Evolutionary conservation across 2,113 vertebrate genomes (phyloP), one percentile per base, ranked within the genome.

Genomic region (Scolopax mira): DNA sequence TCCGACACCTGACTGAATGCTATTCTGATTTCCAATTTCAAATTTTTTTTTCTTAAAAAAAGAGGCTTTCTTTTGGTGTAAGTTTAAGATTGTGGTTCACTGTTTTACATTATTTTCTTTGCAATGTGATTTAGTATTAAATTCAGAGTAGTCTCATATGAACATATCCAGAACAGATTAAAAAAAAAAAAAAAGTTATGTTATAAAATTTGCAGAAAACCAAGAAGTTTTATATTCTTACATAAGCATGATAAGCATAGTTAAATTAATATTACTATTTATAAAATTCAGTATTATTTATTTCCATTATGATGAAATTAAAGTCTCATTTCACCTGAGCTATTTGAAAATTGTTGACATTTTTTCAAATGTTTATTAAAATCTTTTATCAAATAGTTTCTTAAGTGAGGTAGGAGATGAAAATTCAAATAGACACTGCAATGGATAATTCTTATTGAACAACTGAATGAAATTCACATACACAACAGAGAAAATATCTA

Each of bases 71-170:
- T 54, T 90, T 70, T 79, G 19, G 7, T 11, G 5, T 46, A 44
- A 14, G 33, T 79, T 71, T 42, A 28, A 51, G 19, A 77, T 11
- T 48, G 15, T 16, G 6, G 1, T 51, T 86, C 13, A 48, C 4
- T 35, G 8, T 39, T 82, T 66, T 72, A 4, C 65, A 7, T 54
- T 84, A 11, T 62, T 91, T 49, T 7, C 6, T 82, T 69, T 55
- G 6, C 3, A 31, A 46, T 11, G 3, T 5, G 4, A 52, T 48
- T 73, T 66, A 60, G 3, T 42, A 44, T 13, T 69, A 22, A 44
- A 42, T 66, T 83, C n/a, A 62, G 21, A 42, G 21, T 8, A 81
- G 22, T 46, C 11, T 82, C 10, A 33, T 0, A 0, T 23, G 12
- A 74, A 35, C 17, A 4, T 23, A 62, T 24, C 6, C 23, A 64